Base-by-base conservation (phyloP, 2,797 vertebrate species). In the Enteromius trimaculatus region DNA sequence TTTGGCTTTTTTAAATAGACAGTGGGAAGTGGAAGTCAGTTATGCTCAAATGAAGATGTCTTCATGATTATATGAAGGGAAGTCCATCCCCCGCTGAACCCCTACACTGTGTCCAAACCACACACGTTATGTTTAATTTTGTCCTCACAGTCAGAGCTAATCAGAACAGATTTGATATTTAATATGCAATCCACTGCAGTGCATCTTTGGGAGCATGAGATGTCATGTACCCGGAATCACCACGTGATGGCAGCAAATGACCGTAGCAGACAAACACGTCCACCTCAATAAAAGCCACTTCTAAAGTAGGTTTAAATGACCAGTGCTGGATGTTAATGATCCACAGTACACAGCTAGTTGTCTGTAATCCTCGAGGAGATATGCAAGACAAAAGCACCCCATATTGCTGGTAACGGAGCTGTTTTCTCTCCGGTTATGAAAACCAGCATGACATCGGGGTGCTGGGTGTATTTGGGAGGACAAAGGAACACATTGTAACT, bases 41-140 rank as follows among this genome's bases (percentile, higher is more conserved):
- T 66, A 31, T 42, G 53, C 53, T 55, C 81, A 83, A 51, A 85
- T 74, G 78, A 82, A 51, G 80, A 71, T 83, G 80, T 14, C 26
- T 42, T 49, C 44, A 69, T 83, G 70, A 72, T 84, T 75, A 88
- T 80, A 70, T 44, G 84, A 87, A 77, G 47, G 78, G 70, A n/a
- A 42, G 42, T 66, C 19, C 70, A 53, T 62, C 42, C 70, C 23
- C 37, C 7, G 39, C n/a, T 69, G 10, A n/a, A 68, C 13, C 69
- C 3, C 14, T 47, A 69, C 21, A 26, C 21, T n/a, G 0, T 44
- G n/a, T 26, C 39, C 42, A 70, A 26, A 26, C 39, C n/a, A 16
- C 13, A 69, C 39, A 23, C 66, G n/a, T 14, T 69, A 14, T 6
- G 3, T 16, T 23, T 13, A 70, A 39, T 39, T 39, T 13, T 6